phyloP scores from a whole-genome alignment of 2,797 vertebrate species.

The Sebastiscus albofasciatus region DNA sequence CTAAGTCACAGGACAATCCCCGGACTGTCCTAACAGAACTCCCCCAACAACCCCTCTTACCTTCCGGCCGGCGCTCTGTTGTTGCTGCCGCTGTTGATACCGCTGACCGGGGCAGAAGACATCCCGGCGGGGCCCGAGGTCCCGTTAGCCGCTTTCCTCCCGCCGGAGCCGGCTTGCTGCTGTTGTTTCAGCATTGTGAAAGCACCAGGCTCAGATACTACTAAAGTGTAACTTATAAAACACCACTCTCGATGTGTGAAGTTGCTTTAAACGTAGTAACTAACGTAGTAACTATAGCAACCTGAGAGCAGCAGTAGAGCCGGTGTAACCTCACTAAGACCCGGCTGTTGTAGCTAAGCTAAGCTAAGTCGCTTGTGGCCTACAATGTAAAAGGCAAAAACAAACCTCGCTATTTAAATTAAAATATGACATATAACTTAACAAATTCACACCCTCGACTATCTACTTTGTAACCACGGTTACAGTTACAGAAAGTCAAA shows the following conservation, averaged over 20 bases:
- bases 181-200: slow-evolving; percentile 83
- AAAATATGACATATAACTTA: slow-evolving; percentile 38
- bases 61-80: slow-evolving; percentile 82
- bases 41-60: slow-evolving; percentile 60
- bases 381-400: slow-evolving; percentile 55
- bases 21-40: slow-evolving; percentile 66
- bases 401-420: slow-evolving; percentile 20
- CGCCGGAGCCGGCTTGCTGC: slow-evolving; percentile 83
- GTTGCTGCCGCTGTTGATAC: slow-evolving; percentile 72
- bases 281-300: slow-evolving; percentile 42
- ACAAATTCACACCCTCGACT: not conserved
- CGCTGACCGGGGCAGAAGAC: slow-evolving; percentile 79
- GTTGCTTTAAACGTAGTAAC: slow-evolving; percentile 42
- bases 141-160: slow-evolving; percentile 86
- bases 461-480: slow-evolving; percentile 22
- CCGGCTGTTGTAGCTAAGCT: slow-evolving; percentile 67
- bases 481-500: slow-evolving; percentile 40
- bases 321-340: slow-evolving; percentile 64
- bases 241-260: slow-evolving; percentile 32
- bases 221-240: slow-evolving; percentile 57
- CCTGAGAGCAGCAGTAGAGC: slow-evolving; percentile 51
- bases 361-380: slow-evolving; percentile 68
- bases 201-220: slow-evolving; percentile 66
- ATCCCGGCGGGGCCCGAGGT: slow-evolving; percentile 81
- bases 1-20: slow-evolving; percentile 67